phyloP scores from a whole-genome alignment of 2,797 vertebrate genomes.

The Taeniopygia guttata region DNA sequence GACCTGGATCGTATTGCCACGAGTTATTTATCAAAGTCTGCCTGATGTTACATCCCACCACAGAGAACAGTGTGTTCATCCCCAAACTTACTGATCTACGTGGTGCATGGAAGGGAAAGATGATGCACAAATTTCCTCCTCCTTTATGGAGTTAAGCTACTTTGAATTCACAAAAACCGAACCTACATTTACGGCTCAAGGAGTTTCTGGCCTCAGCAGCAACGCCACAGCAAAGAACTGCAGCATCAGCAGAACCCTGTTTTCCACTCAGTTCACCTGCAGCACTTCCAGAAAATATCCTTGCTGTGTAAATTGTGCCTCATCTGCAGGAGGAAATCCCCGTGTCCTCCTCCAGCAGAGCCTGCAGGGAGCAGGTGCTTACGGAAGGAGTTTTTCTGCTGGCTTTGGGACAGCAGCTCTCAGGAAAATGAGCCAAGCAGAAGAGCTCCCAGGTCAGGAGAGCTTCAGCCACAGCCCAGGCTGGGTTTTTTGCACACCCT shows the following conservation, averaged over 20 bases:
- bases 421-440: not conserved
- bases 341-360: not conserved
- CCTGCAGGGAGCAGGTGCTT: not conserved
- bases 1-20: fast-evolving
- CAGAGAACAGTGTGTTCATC: not conserved
- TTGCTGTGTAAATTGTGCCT: not conserved
- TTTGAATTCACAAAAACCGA: not conserved
- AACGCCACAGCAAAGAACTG: not conserved
- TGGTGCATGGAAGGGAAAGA: not conserved
- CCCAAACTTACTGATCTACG: not conserved
- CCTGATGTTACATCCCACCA: not conserved
- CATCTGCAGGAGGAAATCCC: not conserved
- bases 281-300: not conserved
- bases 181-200: not conserved
- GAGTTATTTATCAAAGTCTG: not conserved
- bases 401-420: not conserved
- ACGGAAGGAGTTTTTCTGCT: not conserved
- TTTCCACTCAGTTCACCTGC: not conserved
- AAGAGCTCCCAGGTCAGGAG: not conserved
- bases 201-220: not conserved
- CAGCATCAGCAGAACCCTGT: not conserved
- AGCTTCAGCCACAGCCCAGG: not conserved
- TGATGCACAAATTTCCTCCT: no score
- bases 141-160: not conserved
- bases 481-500: not conserved